Evolutionary conservation across 2,888 invertebrate genomes (phyloP).

Genomic region (Epistrophe grossulariae): DNA sequence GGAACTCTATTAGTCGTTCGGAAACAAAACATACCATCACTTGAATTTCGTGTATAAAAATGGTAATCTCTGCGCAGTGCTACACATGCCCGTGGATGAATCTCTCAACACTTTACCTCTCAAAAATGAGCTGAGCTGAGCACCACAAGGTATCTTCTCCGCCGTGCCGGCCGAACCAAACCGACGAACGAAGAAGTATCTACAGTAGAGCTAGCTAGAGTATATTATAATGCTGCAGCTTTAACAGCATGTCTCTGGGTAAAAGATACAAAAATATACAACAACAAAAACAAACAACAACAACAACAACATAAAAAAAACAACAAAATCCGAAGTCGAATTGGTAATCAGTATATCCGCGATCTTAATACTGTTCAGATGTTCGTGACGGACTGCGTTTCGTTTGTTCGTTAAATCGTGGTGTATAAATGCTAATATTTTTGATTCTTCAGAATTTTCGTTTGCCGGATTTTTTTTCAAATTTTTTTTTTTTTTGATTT

Average conservation of each 20-base stretch:
- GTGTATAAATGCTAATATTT: slow-evolving; percentile 60
- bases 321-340: slow-evolving; percentile 73
- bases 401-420: slow-evolving; percentile 67
- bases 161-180: not conserved
- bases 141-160: slow-evolving; percentile 43
- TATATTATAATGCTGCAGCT: not conserved
- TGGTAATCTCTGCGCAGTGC: slow-evolving; percentile 58
- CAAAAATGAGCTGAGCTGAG: slow-evolving; percentile 34
- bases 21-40: slow-evolving; percentile 6
- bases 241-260: slow-evolving; percentile 12
- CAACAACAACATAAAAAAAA: slow-evolving; percentile 53
- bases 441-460: not conserved
- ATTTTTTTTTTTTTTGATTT: not conserved
- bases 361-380: slow-evolving; percentile 81
- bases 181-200: slow-evolving; percentile 41
- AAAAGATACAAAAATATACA: slow-evolving; percentile 37
- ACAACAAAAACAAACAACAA: slow-evolving; percentile 64
- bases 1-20: not conserved
- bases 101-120: slow-evolving; percentile 62
- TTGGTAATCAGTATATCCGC: slow-evolving; percentile 79
- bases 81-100: slow-evolving; percentile 68
- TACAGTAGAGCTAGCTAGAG: not conserved
- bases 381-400: slow-evolving; percentile 79
- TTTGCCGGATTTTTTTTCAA: slow-evolving; percentile 5
- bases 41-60: slow-evolving; percentile 25